Evolutionary conservation across 2,888 invertebrate genomes (phyloP).

Genomic region (Drosophila greeni): DNA sequence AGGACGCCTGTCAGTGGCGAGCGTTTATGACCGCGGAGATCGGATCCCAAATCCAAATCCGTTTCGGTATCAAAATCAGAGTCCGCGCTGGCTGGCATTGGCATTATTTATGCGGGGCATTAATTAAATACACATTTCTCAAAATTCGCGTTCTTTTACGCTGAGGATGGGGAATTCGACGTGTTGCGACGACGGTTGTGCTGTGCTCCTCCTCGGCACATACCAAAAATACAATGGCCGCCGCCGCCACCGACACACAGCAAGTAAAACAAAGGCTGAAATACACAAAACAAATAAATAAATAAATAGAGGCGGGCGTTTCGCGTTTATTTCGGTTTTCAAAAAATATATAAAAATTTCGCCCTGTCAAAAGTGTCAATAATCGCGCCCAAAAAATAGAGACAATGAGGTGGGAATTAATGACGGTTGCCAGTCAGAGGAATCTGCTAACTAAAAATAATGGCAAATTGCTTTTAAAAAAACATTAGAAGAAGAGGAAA

Average conservation of each 20-base stretch:
- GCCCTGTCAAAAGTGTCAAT: constrained; percentile 70
- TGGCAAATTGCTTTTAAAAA: constrained; percentile 17
- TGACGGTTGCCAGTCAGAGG: constrained; percentile 29
- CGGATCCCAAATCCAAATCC: constrained; percentile 14
- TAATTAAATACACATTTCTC: constrained; percentile 43
- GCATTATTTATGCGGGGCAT: constrained; percentile 53
- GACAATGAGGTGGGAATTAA: constrained; percentile 55
- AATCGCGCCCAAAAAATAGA: constrained; percentile 37
- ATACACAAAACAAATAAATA: constrained; percentile 47
- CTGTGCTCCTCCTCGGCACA: constrained; percentile 22
- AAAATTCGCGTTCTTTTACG: constrained; percentile 28
- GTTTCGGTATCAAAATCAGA: constrained; percentile 7
- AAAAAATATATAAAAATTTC: constrained; percentile 30
- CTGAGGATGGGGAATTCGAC: constrained; percentile 27
- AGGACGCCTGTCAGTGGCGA: constrained; percentile 20
- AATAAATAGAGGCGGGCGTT: constrained; percentile 30
- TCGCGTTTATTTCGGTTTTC: constrained; percentile 12
- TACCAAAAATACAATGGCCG: constrained; percentile 34
- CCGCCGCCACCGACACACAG: constrained; percentile 15
- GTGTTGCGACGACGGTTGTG: constrained; percentile 29
- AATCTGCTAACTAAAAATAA: constrained; percentile 62
- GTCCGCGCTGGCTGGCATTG: constrained; percentile 25
- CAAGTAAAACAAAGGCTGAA: constrained; percentile 38
- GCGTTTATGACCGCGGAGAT: background rate
- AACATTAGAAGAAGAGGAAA: background rate